Evolutionary conservation across 1,140 invertebrate species (phyloP), one percentile per base, ranked within the genome.

Genomic region (Orchestia grillus): DNA sequence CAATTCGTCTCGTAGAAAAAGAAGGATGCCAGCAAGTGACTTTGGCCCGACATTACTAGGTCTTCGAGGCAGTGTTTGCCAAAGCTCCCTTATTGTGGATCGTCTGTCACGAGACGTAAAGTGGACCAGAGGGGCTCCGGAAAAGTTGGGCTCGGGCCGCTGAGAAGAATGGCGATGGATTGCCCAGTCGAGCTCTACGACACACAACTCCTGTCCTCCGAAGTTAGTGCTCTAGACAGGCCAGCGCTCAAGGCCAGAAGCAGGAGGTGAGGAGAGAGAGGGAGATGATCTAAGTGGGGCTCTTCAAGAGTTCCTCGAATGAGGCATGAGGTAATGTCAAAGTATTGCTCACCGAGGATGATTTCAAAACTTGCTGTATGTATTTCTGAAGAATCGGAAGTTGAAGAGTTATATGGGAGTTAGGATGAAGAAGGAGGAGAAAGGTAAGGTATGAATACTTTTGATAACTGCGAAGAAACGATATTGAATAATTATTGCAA

Each of bases 31-130:
- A 90, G 88, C 88, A 44, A 42, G n/a, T 42, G 43, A 90, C 41
- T 77, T 77, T 77, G 88, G 43, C 11, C 41, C 28, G 42, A 36
- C 88, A 44, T 90, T 41, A 42, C 88, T 42, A 90, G 88, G 88
- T 41, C 88, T 90, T 42, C 36, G 88, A 90, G 88, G 41, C 88
- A 16, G 88, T 90, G 88, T 90, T 90, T 90, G 88, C 88, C 88
- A 44, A 90, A 90, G 88, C 88, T 90, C 88, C 88, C 43, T 42
- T 90, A 90, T 90, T 90, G 88, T 90, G 88, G 88, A 90, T 90
- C 88, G 88, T 90, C 88, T 90, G 88, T 90, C 88, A 90, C 88
- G 88, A 90, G 88, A 90, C n/a, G 88, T 90, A 90, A 90, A 90
- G 88, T 90, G 88, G 88, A 90, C 88, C 88, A 42, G 88, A 90